Evolutionary conservation across 1,140 invertebrate species (phyloP).

Genomic region (Cyphomyrmex costatus): DNA sequence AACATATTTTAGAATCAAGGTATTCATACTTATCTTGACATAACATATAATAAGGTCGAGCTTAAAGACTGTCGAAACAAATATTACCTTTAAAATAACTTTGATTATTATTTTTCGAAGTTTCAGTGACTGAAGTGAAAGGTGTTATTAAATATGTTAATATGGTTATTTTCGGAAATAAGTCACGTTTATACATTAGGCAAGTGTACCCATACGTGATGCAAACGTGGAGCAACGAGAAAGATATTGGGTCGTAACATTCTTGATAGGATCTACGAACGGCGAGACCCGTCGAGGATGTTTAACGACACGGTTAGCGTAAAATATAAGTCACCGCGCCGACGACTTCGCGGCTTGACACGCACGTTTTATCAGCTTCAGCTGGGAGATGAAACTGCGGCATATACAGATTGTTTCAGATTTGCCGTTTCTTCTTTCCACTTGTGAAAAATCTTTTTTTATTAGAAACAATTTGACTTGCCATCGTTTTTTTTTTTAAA

Average conservation of each 20-base stretch:
- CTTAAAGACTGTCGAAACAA: neutral
- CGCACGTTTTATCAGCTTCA: constrained; percentile 44
- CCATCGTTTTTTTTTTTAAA: neutral
- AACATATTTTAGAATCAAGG: neutral
- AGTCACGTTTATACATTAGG: constrained; percentile 13
- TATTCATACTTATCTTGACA: neutral
- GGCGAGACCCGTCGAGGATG: constrained; percentile 27
- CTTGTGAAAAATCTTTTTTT: neutral
- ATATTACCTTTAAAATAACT: neutral
- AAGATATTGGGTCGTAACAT: constrained; percentile 44
- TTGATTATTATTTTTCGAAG: neutral
- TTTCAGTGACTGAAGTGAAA: neutral
- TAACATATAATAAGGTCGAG: neutral
- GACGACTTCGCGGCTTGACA: constrained; percentile 31
- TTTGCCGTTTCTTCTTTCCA: neutral
- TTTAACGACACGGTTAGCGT: constrained; percentile 50
- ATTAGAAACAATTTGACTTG: too few species aligned
- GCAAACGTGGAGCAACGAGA: constrained; percentile 19
- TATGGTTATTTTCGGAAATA: neutral
- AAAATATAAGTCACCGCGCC: constrained; percentile 44
- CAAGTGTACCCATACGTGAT: neutral
- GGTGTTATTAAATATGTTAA: neutral
- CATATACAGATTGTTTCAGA: constrained; percentile 20
- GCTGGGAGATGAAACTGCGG: constrained; percentile 11
- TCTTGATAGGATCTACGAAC: constrained; percentile 33